phyloP scores from a whole-genome alignment of 2,113 vertebrate species.

The Forbesichthys papilliferus region DNA sequence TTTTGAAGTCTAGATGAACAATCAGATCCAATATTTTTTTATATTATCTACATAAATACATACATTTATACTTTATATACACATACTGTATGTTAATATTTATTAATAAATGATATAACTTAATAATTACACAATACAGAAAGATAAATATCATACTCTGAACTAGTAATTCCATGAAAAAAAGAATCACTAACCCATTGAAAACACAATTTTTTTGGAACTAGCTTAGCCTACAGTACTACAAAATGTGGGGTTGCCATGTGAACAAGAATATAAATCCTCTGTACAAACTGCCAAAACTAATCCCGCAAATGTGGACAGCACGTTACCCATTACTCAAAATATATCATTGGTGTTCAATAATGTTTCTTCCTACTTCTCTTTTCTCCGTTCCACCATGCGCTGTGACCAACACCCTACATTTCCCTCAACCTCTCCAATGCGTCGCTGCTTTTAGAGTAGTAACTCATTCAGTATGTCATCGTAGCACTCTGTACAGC shows the following conservation, averaged over 20 bases:
- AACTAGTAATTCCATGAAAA: neutral
- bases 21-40: neutral
- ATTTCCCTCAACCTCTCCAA: neutral
- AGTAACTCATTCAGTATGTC: neutral
- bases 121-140: too few relatives aligned
- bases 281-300: conserved; percentile 21
- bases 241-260: conserved; percentile 49
- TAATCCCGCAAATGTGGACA: conserved; percentile 7
- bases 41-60: conserved; percentile 10
- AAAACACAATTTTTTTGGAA: conserved; percentile 17
- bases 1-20: neutral
- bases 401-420: neutral
- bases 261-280: conserved; percentile 31
- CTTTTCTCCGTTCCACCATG: conserved; percentile 5
- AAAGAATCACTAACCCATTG: conserved; percentile 32
- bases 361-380: conserved; percentile 7
- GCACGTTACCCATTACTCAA: conserved; percentile 20
- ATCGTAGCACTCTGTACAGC: neutral
- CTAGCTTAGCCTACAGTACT: conserved; percentile 15
- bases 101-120: conserved; percentile 4
- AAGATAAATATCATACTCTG: conserved; percentile 4
- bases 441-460: conserved; percentile 1
- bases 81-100: conserved; percentile 20
- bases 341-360: neutral
- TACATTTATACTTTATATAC: conserved; percentile 43